Percentiles rank a stretch among this genome's conserved stretches.
These are phyloP conservation scores for Macrophya annulata DNA, from an alignment of 2,888 invertebrate genomes.

Conservation along the genomic window DNA sequence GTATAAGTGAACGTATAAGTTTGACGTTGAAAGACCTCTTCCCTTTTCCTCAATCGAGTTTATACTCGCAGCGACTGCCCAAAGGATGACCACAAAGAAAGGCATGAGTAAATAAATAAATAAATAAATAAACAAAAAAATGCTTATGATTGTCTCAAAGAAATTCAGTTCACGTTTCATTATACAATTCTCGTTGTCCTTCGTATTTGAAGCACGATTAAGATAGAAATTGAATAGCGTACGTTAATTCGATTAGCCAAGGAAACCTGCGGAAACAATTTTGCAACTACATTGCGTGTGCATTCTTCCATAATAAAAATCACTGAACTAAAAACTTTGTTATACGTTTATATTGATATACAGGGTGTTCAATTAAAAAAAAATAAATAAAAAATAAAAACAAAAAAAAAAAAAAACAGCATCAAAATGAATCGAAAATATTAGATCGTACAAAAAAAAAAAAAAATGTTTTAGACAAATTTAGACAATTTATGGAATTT, in stretches of 20 bases:
- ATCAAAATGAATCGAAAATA: no score
- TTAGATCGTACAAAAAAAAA: no score
- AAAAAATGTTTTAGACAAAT: no score
- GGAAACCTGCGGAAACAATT: neutral
- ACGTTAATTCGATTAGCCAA: constrained; percentile 20
- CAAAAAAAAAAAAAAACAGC: no score
- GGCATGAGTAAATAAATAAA: neutral
- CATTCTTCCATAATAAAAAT: neutral
- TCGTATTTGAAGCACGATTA: constrained; percentile 5
- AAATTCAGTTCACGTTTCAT: constrained; percentile 40
- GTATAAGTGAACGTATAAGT: no score
- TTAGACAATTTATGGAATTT: no score
- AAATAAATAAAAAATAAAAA: no score
- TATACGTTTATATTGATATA: neutral
- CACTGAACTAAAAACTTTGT: neutral
- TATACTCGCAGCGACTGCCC: neutral
- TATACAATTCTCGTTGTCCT: neutral
- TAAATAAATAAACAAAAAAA: neutral
- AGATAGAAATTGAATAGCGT: constrained; percentile 3
- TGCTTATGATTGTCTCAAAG: neutral
- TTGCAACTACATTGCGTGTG: neutral
- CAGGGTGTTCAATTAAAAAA: no score
- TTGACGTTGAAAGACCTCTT: no score
- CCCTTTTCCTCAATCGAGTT: neutral
- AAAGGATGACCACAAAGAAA: neutral